Evolutionary conservation across 2,888 invertebrate genomes (phyloP).

Genomic region (Acanthoscelides obtectus): DNA sequence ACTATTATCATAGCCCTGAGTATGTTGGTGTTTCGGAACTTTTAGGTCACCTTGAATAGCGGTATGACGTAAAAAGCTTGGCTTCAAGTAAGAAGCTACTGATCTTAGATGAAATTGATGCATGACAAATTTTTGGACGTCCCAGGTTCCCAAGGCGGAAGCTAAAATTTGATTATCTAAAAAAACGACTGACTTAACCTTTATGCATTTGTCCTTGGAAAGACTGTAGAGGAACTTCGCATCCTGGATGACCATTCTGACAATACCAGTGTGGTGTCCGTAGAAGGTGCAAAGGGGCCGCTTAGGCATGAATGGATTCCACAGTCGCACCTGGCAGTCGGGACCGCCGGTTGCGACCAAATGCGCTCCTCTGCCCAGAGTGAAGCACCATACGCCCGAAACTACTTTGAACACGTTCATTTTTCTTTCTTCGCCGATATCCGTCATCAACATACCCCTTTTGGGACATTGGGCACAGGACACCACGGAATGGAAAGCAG

Average conservation of each 20-base stretch:
- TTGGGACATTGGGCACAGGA: conserved; percentile 51
- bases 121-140: too few relatives aligned
- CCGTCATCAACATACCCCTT: conserved; percentile 58
- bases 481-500: conserved; percentile 61
- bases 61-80: too few relatives aligned
- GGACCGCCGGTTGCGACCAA: conserved; percentile 68
- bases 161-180: too few relatives aligned
- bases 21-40: too few relatives aligned
- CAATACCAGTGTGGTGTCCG: conserved; percentile 69
- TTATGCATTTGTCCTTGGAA: conserved; percentile 66
- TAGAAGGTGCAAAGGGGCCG: conserved; percentile 59
- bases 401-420: conserved; percentile 48
- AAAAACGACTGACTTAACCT: conserved; percentile 32
- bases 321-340: conserved; percentile 65
- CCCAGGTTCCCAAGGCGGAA: too few relatives aligned
- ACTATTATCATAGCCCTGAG: too few relatives aligned
- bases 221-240: conserved; percentile 67
- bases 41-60: too few relatives aligned
- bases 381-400: conserved; percentile 59
- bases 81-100: too few relatives aligned
- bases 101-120: too few relatives aligned
- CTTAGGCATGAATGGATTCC: conserved; percentile 74
- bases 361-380: conserved; percentile 53
- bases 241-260: conserved; percentile 63
- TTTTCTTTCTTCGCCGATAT: conserved; percentile 35